Base-by-base conservation (phyloP, 2,113 vertebrate genomes). In the Plectropomus leopardus region DNA sequence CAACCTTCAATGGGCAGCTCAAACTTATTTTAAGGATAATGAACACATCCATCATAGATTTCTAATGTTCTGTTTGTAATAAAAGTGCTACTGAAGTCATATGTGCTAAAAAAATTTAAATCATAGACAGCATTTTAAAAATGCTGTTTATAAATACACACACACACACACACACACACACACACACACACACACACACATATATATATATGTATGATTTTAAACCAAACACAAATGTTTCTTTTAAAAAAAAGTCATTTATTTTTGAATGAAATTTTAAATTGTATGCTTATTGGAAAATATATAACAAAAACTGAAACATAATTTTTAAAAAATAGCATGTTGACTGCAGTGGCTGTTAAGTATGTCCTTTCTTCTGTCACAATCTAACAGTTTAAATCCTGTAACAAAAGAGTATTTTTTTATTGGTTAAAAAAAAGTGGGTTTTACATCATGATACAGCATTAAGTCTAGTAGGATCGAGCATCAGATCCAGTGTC, bases 401-500 rank as follows among this genome's bases (percentile, higher is more conserved):
- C 42, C 23, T 3, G 7, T 72, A 24, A 23, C 15, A 61, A n/a
- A 7, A 24, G 32, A 58, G 24, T n/a, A 13, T 26, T 1, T 57
- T 73, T n/a, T n/a, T n/a, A n/a, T n/a, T n/a, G n/a, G n/a, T n/a
- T n/a, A n/a, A n/a, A n/a, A n/a, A 57, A n/a, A 15, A 61, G 23
- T 51, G 11, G 4, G 36, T 73, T 47, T 64, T 23, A 24, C 42
- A 66, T 0, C 6, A 44, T 32, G 30, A 51, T 4, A 11, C 16
- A 51, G 28, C 7, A 21, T 5, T 16, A 66, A 50, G 59, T 70
- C 26, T 48, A 1, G 14, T 48, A 1, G 14, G 10, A 48, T 11
- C 19, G 54, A 73, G n/a, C n/a, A 59, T 60, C 45, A 59, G 23
- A 54, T 78, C 15, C 14, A 36, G 6, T 61, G 70, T 83, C 63